These are phyloP conservation scores for Gadopsis marmoratus DNA, from an alignment of 2,797 vertebrate species.

Conservation along the genomic window DNA sequence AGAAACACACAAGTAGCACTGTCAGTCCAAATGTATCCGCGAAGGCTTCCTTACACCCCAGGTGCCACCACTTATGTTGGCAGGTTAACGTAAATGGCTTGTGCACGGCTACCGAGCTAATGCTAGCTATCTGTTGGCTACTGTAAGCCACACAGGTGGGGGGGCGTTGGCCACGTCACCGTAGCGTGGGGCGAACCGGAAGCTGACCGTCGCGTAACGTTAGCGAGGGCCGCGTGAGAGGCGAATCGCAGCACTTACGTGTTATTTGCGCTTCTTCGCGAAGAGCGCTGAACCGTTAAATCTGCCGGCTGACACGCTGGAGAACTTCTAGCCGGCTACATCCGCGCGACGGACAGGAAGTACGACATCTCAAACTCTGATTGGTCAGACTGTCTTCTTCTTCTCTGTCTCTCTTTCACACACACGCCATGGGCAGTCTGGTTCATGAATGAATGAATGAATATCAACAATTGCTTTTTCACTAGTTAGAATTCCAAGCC, in stretches of 20 bases:
- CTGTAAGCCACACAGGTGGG: too few relatives aligned
- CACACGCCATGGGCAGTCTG: neutral
- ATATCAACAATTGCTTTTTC: too few relatives aligned
- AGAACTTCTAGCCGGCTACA: neutral
- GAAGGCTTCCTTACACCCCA: neutral
- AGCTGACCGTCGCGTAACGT: neutral
- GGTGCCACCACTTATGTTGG: fast-evolving
- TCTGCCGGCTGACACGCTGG: too few relatives aligned
- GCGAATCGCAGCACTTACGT: slow-evolving; percentile 17
- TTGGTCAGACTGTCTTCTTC: slow-evolving; percentile 31
- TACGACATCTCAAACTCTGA: slow-evolving; percentile 12
- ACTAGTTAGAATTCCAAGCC: too few relatives aligned
- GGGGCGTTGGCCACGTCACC: neutral
- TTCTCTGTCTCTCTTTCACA: neutral
- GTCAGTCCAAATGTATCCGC: neutral
- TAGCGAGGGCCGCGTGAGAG: fast-evolving
- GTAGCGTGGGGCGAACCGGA: fast-evolving
- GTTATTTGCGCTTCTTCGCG: neutral
- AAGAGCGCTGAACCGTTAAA: neutral
- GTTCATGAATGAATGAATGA: too few relatives aligned
- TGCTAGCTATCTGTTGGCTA: slow-evolving; percentile 10
- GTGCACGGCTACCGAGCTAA: slow-evolving; percentile 6
- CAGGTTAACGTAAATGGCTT: neutral
- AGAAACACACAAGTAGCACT: too few relatives aligned
- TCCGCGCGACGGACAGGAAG: neutral